Conservation (phyloP, 1,140 invertebrate species). For the Propsilocerus akamusi region DNA sequence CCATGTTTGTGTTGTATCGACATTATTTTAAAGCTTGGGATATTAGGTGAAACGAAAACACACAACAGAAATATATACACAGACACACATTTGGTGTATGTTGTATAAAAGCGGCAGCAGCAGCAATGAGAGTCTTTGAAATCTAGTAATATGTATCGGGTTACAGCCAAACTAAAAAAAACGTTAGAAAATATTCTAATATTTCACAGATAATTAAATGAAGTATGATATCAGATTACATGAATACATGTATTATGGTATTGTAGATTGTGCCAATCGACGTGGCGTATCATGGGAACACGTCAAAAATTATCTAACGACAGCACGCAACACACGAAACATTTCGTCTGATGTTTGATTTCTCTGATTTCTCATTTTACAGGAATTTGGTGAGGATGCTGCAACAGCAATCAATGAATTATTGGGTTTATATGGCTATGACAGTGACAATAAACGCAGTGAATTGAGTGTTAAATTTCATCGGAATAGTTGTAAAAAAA, state of each 20-base stretch:
- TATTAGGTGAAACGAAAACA: no score
- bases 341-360: no score
- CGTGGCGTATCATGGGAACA: no score
- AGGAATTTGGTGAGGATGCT: constrained; percentile 50
- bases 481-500: neutral
- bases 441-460: constrained; percentile 29
- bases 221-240: neutral
- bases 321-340: no score
- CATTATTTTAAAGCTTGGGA: no score
- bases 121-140: neutral
- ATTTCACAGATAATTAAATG: constrained; percentile 4
- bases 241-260: no score
- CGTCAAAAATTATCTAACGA: no score
- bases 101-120: neutral
- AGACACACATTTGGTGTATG: neutral
- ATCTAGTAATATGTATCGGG: neutral
- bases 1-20: no score
- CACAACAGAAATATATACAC: no score
- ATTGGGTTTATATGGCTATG: constrained; percentile 76
- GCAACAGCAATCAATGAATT: constrained; percentile 81
- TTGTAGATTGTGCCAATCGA: no score
- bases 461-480: neutral
- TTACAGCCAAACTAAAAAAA: neutral
- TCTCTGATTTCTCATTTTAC: constrained; percentile 23
- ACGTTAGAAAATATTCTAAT: constrained; percentile 2